Conservation (phyloP, 2,797 vertebrate genomes). For the Cossypha polioptera region DNA sequence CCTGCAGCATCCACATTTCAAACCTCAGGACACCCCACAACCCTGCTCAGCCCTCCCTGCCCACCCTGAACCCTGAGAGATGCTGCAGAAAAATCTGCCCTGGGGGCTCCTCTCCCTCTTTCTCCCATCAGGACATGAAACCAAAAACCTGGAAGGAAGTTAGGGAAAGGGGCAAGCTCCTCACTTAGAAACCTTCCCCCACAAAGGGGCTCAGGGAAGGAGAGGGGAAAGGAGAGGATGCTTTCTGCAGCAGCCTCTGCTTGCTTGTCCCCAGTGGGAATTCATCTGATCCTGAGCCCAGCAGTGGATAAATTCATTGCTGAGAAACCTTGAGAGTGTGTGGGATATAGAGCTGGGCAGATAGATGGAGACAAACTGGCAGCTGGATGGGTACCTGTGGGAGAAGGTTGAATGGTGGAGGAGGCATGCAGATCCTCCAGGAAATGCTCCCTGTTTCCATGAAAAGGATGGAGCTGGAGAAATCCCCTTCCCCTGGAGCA, state of each 20-base stretch:
- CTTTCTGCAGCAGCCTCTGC: not conserved
- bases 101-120: not conserved
- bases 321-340: not conserved
- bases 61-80: not conserved
- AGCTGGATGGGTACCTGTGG: not conserved
- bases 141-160: not conserved
- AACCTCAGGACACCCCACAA: not conserved
- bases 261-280: not conserved
- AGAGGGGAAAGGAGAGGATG: not conserved
- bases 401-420: not conserved
- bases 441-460: not conserved
- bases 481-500: not conserved
- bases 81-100: not conserved
- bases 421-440: fast-evolving
- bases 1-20: not conserved
- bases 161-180: not conserved
- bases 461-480: not conserved
- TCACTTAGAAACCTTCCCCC: not conserved
- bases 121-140: not conserved
- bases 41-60: not conserved
- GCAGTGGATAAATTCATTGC: not conserved
- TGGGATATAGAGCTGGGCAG: not conserved
- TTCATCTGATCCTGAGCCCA: not conserved
- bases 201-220: not conserved
- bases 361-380: not conserved